These are phyloP conservation scores for Taeniopygia guttata DNA, from an alignment of 2,797 vertebrate genomes.

Conservation along the genomic window DNA sequence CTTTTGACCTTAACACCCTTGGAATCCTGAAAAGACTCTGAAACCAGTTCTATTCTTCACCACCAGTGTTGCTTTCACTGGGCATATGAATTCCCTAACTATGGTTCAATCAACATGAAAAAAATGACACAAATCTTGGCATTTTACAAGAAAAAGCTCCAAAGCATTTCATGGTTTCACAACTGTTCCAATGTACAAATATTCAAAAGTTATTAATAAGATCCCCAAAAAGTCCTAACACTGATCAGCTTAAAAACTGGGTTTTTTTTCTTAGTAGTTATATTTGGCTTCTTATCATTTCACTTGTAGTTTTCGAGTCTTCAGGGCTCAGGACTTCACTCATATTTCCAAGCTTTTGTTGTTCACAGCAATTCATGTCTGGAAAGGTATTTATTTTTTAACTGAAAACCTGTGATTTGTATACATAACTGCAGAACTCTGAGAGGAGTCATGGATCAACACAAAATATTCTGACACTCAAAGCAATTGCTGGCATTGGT, in stretches of 20 bases:
- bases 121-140: background rate
- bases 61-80: background rate
- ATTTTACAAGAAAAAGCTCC: background rate
- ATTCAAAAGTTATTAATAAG: background rate
- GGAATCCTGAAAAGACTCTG: background rate
- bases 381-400: background rate
- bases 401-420: slow-evolving; percentile 17
- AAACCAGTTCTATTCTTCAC: background rate
- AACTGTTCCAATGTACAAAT: background rate
- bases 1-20: background rate
- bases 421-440: background rate
- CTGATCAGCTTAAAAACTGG: background rate
- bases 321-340: background rate
- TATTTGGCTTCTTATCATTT: background rate
- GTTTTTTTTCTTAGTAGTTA: background rate
- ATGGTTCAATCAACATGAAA: background rate
- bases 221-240: background rate
- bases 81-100: background rate
- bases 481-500: background rate
- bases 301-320: background rate
- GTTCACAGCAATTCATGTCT: background rate
- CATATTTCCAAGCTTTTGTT: background rate
- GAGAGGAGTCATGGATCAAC: background rate
- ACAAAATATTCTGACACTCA: background rate
- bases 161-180: background rate